Evolutionary conservation across 1,140 invertebrate species (phyloP).

Genomic region (Cydia fagiglandana): DNA sequence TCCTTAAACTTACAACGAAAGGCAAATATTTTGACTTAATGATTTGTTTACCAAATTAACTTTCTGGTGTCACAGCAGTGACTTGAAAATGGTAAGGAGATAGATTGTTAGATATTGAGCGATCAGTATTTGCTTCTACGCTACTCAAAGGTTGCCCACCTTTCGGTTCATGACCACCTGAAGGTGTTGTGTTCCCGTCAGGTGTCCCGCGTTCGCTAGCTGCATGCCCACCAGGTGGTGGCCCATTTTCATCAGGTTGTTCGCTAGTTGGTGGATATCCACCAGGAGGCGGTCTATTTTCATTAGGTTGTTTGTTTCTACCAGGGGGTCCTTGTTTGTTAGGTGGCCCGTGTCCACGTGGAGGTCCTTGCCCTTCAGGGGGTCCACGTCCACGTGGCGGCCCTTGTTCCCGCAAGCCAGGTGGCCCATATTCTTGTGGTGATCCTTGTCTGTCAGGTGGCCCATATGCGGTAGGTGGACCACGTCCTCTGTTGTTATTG

Average conservation of each 20-base stretch:
- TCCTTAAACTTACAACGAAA: no score
- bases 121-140: background rate
- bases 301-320: background rate
- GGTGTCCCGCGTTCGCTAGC: no score
- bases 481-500: background rate
- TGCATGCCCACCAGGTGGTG: no score
- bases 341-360: background rate
- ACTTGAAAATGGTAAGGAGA: background rate
- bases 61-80: background rate
- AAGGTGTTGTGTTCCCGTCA: no score
- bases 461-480: background rate
- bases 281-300: background rate
- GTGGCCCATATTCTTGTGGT: background rate
- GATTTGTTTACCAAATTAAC: conserved; percentile 1
- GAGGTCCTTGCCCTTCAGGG: background rate
- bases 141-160: background rate
- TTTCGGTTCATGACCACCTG: no score
- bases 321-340: background rate
- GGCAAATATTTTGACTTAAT: no score
- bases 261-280: background rate
- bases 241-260: no score
- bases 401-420: background rate
- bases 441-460: background rate
- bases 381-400: background rate
- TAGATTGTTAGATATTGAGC: background rate